Evolutionary conservation across 2,113 vertebrate genomes (phyloP).

Genomic region (Anarhynchus alexandrinus): DNA sequence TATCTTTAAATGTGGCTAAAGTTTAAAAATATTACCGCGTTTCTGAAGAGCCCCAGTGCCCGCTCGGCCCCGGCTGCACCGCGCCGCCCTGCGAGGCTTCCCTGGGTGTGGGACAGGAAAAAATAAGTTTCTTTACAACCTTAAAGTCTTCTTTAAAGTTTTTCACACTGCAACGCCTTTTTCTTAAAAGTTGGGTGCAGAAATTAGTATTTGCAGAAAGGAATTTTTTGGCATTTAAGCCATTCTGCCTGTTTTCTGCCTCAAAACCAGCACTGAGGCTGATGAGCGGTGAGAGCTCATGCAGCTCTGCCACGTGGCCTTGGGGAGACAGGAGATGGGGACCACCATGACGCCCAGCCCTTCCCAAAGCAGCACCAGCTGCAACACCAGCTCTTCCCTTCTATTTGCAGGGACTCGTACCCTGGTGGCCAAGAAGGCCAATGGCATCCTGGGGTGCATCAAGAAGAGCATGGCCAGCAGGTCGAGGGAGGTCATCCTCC

Average conservation of each 20-base stretch:
- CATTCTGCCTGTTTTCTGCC: not conserved
- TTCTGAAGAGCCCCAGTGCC: rapidly evolving
- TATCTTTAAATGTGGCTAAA: not conserved
- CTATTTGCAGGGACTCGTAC: not conserved
- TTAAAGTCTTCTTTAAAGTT: not conserved
- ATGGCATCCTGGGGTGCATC: too few species aligned
- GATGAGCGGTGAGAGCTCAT: too few species aligned
- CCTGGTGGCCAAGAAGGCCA: too few species aligned
- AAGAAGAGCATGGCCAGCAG: too few species aligned
- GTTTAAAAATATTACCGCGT: rapidly evolving
- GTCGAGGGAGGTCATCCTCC: too few species aligned
- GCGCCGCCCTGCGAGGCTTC: not conserved
- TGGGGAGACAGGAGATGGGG: not conserved
- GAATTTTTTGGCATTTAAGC: not conserved
- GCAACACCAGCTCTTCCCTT: not conserved
- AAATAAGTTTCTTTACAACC: not conserved
- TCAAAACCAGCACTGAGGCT: not conserved
- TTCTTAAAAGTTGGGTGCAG: rapidly evolving
- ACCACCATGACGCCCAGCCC: rapidly evolving
- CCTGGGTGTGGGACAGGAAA: rapidly evolving
- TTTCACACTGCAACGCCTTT: not conserved
- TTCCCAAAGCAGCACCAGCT: not conserved
- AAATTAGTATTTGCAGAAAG: not conserved
- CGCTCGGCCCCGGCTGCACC: not conserved
- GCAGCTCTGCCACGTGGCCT: not conserved